A percentile compares a stretch with the other conserved stretches of the same genome.
Evolutionary conservation across 1,140 invertebrate genomes (phyloP).

Genomic region (Achatina immaculata): DNA sequence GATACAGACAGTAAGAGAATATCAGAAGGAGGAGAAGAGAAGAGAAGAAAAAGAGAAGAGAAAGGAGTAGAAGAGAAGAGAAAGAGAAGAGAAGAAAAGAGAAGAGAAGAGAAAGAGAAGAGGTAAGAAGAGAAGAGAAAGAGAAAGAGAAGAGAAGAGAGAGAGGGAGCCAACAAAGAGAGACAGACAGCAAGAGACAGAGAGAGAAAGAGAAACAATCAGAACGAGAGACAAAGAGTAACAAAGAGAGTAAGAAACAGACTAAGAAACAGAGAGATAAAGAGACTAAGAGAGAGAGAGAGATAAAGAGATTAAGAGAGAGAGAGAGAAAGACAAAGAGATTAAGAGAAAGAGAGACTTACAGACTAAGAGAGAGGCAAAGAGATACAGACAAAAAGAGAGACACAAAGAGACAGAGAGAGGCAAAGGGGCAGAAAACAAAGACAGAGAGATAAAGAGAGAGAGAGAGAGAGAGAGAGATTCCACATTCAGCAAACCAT

Average conservation of each 20-base stretch:
- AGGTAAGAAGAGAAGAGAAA: background rate
- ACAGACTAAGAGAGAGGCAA: background rate
- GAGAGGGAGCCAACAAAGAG: background rate
- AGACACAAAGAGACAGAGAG: conserved; percentile 10
- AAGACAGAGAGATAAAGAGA: too few species aligned
- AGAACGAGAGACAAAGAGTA: background rate
- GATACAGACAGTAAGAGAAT: too few species aligned
- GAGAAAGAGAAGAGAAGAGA: background rate
- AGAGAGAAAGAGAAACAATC: background rate
- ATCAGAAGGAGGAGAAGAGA: too few species aligned
- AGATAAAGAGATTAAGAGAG: background rate
- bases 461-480: background rate
- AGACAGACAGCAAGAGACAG: background rate
- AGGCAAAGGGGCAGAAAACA: background rate
- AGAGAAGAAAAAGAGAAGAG: background rate
- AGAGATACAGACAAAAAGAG: background rate
- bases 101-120: background rate
- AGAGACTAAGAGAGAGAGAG: background rate
- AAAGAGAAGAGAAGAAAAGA: background rate
- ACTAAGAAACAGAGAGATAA: background rate
- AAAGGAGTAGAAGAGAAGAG: background rate
- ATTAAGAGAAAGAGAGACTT: background rate
- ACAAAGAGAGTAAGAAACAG: background rate
- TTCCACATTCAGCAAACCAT: background rate
- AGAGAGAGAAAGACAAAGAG: background rate